Evolutionary conservation across 2,888 invertebrate genomes (phyloP).

Genomic region (Ametastegia equiseti): DNA sequence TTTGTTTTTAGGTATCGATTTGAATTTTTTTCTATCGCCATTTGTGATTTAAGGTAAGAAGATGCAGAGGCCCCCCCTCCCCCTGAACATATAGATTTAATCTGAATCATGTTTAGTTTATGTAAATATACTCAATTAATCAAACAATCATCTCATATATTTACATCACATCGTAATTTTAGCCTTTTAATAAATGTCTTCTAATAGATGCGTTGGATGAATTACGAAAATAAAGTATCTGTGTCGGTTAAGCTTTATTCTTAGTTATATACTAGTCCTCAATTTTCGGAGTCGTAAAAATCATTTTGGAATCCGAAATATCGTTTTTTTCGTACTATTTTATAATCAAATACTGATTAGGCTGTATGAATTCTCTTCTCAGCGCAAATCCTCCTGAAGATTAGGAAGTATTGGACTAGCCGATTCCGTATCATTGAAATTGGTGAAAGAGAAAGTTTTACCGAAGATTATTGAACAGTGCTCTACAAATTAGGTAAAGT

Average conservation of each 20-base stretch:
- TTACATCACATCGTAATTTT: constrained; percentile 1
- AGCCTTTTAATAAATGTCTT: constrained; percentile 31
- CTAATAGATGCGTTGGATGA: constrained; percentile 9
- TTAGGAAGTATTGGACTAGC: background rate
- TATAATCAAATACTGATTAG: background rate
- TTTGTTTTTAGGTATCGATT: constrained; percentile 17
- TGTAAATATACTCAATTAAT: constrained; percentile 38
- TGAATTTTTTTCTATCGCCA: constrained; percentile 40
- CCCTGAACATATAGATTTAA: constrained; percentile 1
- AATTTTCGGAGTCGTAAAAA: background rate
- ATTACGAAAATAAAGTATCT: constrained; percentile 39
- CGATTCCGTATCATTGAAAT: background rate
- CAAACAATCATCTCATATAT: background rate
- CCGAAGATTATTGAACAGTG: background rate
- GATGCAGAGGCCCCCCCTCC: too few relatives aligned
- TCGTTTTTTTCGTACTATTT: too few relatives aligned
- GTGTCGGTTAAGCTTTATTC: background rate
- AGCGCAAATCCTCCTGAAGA: too few relatives aligned
- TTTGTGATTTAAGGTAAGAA: constrained; percentile 1
- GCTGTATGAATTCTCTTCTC: too few relatives aligned
- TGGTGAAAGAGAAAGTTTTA: too few relatives aligned
- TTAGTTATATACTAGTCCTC: background rate
- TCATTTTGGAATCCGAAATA: background rate
- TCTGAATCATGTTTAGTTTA: constrained; percentile 22
- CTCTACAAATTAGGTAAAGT: background rate